Conservation (phyloP, 23 tunicate genomes). For the Halocynthia aurantium region DNA sequence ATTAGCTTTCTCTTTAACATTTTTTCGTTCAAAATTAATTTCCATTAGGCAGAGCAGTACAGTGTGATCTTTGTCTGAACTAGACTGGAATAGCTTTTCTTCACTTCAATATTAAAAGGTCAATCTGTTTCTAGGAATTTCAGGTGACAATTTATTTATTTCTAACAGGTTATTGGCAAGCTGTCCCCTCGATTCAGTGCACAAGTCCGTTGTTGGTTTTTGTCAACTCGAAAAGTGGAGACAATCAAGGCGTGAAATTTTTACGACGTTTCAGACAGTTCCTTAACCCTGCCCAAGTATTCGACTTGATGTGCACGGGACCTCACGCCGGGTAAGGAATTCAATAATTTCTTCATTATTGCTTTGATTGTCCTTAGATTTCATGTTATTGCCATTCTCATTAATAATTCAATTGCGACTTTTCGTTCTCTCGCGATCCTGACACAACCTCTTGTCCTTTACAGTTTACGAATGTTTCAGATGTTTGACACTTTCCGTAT, state of each 20-base stretch:
- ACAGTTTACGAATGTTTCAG: slow-evolving; percentile 87
- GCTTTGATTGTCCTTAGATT: background rate
- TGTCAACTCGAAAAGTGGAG: slow-evolving; percentile 97
- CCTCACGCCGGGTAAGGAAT: slow-evolving; percentile 77
- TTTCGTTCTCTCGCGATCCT: background rate
- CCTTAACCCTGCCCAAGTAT: slow-evolving; percentile 99
- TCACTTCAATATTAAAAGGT: too few species aligned
- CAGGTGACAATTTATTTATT: background rate
- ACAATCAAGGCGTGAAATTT: slow-evolving; percentile 97
- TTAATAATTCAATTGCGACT: too few species aligned
- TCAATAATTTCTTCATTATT: background rate
- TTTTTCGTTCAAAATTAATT: too few species aligned
- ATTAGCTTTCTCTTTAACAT: too few species aligned
- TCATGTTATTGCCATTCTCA: too few species aligned
- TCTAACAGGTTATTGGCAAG: slow-evolving; percentile 74
- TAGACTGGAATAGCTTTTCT: too few species aligned
- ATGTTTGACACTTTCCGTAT: slow-evolving; percentile 90
- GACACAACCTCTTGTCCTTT: background rate
- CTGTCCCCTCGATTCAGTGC: slow-evolving; percentile 56
- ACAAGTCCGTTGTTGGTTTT: slow-evolving; percentile 85
- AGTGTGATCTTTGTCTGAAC: too few species aligned
- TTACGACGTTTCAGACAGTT: slow-evolving; percentile 91
- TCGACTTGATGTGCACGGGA: slow-evolving; percentile 92
- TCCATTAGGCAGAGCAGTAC: too few species aligned
- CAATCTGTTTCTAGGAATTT: too few species aligned